Evolutionary conservation across 2,113 vertebrate species (phyloP).

Genomic region (Glareola pratincola): DNA sequence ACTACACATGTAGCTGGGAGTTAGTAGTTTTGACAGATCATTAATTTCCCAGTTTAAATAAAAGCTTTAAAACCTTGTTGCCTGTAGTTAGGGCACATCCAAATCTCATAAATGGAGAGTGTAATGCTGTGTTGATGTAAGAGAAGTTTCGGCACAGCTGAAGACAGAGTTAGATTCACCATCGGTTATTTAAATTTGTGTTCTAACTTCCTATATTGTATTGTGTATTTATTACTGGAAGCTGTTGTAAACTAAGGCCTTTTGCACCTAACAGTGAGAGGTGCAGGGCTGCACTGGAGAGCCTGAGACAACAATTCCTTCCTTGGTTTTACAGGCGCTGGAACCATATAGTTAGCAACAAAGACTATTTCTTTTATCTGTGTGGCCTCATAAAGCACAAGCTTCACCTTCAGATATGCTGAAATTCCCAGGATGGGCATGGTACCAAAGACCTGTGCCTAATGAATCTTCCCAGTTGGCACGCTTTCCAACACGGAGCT

Average conservation of each 20-base stretch:
- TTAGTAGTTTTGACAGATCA: constrained; percentile 54
- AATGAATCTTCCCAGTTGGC: background rate
- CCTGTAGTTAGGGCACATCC: constrained; percentile 16
- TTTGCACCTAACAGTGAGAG: background rate
- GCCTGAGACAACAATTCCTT: background rate
- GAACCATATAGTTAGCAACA: background rate
- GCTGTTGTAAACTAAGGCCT: background rate
- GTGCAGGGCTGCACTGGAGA: background rate
- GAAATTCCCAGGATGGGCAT: background rate
- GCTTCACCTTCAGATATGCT: background rate
- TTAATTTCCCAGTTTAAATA: constrained; percentile 64
- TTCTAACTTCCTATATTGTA: background rate
- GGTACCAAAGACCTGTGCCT: background rate
- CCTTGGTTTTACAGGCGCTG: background rate
- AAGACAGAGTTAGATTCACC: background rate
- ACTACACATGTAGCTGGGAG: constrained; percentile 55
- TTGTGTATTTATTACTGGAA: background rate
- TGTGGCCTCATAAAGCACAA: background rate
- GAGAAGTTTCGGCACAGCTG: background rate
- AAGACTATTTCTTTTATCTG: background rate
- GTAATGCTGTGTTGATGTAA: background rate
- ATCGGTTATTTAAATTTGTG: background rate
- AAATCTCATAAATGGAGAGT: background rate
- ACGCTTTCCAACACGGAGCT: background rate
- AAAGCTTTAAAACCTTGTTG: constrained; percentile 57